Percentiles rank a stretch among this genome's conserved stretches.
phyloP scores from a whole-genome alignment of 2,797 vertebrate species.

The Melopsittacus undulatus region DNA sequence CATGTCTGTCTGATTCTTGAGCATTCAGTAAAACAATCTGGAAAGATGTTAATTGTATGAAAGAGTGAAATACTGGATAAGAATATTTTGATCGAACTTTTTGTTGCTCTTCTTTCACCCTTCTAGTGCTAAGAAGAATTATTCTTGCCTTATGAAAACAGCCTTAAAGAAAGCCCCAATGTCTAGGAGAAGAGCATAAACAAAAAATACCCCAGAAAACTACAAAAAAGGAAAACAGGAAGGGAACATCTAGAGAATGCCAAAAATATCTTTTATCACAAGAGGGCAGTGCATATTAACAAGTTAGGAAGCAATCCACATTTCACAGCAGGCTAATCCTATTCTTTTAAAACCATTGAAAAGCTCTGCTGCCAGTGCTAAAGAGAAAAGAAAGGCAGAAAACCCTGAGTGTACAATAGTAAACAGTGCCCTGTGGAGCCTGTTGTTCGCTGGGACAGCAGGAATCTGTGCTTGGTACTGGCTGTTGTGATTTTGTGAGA shows the following conservation, averaged over 20 bases:
- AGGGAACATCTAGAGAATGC: not conserved
- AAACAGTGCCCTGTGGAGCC: not conserved
- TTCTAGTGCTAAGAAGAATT: not conserved
- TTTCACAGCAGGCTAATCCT: not conserved
- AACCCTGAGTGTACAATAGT: not conserved
- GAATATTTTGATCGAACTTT: not conserved
- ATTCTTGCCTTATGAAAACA: not conserved
- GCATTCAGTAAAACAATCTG: not conserved
- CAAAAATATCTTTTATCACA: not conserved
- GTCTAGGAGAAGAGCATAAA: not conserved
- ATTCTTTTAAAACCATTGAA: not conserved
- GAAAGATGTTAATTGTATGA: not conserved
- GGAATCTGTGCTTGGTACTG: not conserved
- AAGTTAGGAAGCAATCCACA: not conserved
- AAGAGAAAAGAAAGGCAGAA: not conserved
- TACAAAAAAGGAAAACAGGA: not conserved
- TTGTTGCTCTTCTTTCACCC: not conserved
- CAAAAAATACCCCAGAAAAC: fast-evolving
- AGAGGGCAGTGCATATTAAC: conserved; percentile 56
- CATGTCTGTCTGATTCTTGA: not conserved
- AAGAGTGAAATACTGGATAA: not conserved
- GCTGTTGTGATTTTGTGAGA: not conserved
- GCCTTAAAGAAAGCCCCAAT: not conserved
- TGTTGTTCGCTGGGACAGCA: not conserved
- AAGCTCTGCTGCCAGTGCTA: not conserved